phyloP scores from a whole-genome alignment of 2,888 invertebrate genomes.

The Entomobrya multifasciata region DNA sequence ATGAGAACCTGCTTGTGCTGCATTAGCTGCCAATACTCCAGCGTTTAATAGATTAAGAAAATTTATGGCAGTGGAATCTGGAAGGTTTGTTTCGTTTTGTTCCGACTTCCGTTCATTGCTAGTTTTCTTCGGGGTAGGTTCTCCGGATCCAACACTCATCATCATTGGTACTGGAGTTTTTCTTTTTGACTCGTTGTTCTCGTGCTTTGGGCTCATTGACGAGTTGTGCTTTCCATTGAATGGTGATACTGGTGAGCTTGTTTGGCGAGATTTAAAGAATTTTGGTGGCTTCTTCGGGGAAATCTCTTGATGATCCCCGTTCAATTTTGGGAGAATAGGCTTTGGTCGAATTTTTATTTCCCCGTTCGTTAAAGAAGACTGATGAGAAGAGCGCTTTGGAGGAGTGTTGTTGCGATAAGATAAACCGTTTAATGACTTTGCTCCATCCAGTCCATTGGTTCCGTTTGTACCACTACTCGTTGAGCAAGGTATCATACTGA shows the following conservation, averaged over 20 bases:
- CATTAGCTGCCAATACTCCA: neutral
- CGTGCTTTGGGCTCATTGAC: neutral
- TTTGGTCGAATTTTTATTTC: conserved; percentile 71
- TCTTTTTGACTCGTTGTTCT: neutral
- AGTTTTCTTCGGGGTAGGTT: neutral
- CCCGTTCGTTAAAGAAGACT: conserved; percentile 71
- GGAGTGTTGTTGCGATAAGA: conserved; percentile 21
- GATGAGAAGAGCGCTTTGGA: conserved; percentile 52
- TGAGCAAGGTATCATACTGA: conserved; percentile 62
- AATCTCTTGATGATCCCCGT: conserved; percentile 7
- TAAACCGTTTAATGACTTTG: neutral
- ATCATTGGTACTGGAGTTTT: neutral
- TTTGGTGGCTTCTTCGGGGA: conserved; percentile 76
- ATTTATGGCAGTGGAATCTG: neutral
- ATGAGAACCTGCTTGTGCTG: neutral
- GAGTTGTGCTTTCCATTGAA: neutral
- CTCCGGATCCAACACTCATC: neutral
- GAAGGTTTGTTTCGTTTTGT: neutral
- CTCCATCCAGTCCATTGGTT: neutral
- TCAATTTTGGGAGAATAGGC: conserved; percentile 49
- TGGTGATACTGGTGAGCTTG: conserved; percentile 32
- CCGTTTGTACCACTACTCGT: neutral
- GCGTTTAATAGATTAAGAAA: neutral
- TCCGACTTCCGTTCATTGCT: conserved; percentile 11
- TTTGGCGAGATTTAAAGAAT: conserved; percentile 77